Evolutionary conservation across 2,888 invertebrate species (phyloP).

Genomic region (Drosophila mimetica): DNA sequence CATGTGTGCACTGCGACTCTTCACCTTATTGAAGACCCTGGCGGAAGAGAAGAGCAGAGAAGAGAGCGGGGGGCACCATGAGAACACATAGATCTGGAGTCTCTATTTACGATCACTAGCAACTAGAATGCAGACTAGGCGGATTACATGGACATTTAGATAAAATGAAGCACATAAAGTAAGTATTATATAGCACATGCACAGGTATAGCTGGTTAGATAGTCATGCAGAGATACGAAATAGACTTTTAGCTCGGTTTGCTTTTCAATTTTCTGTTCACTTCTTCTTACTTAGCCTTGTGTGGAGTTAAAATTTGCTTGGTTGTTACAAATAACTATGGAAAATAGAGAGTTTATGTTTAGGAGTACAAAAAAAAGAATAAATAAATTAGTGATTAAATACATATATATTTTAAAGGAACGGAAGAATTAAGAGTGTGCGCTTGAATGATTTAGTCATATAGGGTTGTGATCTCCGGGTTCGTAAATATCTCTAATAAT

Average conservation of each 20-base stretch:
- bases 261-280: constrained; percentile 17
- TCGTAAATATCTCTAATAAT: not conserved
- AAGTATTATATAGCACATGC: constrained; percentile 50
- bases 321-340: constrained; percentile 67
- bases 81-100: constrained; percentile 14
- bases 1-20: constrained; percentile 99
- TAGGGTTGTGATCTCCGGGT: constrained; percentile 50
- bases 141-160: constrained; percentile 49
- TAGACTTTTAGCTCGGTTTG: constrained; percentile 28
- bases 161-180: constrained; percentile 48
- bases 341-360: constrained; percentile 65
- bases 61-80: constrained; percentile 34
- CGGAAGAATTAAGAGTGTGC: constrained; percentile 48
- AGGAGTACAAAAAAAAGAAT: constrained; percentile 24
- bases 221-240: constrained; percentile 61
- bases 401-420: constrained; percentile 25
- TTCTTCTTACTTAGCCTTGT: constrained; percentile 72
- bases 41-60: constrained; percentile 58
- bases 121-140: constrained; percentile 34
- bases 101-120: not conserved
- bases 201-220: constrained; percentile 24
- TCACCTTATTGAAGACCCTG: constrained; percentile 98
- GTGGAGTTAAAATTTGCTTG: constrained; percentile 71
- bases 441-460: constrained; percentile 46
- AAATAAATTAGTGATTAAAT: constrained; percentile 42